Evolutionary conservation across 2,113 vertebrate species (phyloP), one percentile per base, ranked within the genome.

Genomic region (Ciconia boyciana): DNA sequence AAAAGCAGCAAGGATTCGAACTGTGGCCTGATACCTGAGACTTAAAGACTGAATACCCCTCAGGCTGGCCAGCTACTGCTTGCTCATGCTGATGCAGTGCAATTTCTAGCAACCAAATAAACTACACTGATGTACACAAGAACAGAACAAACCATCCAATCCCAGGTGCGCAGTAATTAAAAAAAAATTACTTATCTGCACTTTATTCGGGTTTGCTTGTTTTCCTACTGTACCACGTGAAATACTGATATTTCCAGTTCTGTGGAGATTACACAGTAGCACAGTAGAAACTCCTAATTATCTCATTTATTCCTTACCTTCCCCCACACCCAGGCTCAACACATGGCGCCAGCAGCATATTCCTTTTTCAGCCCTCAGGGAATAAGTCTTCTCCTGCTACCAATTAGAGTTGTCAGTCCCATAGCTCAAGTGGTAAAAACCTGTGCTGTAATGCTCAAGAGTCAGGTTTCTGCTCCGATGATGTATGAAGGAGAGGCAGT

Each of bases 341-440:
- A 94, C 92, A 95, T 95, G 96, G 95, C 88, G 88, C 96, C 96
- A 96, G 94, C 94, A 96, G 92, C 95, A 81, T 96, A 87, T 96
- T 96, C 90, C 96, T 84, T 94, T 95, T 87, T 78, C 89, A 94
- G 83, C 88, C 96, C 96, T 81, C 13, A 1, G 95, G 96, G 96
- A 90, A 44, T 90, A 94, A 93, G 96, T 94, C 96, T 96, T 96
- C 96, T 96, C 85, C 96, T 96, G 96, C 95, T 96, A 95, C 94
- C 95, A 96, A 96, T 97, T 96, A 96, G 80, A 61, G 88, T 64
- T 96, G 95, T 96, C 95, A 97, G 92, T 89, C 94, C 96, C 89
- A 94, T 93, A 96, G 95, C 77, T 96, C 93, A 96, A 96, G 94
- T 82, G 92, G 93, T 95, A 96, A 94, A 95, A 96, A 89, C 86